Evolutionary conservation across 1,140 invertebrate genomes (phyloP), one percentile per base, ranked within the genome.

Genomic region (Atta cephalotes): DNA sequence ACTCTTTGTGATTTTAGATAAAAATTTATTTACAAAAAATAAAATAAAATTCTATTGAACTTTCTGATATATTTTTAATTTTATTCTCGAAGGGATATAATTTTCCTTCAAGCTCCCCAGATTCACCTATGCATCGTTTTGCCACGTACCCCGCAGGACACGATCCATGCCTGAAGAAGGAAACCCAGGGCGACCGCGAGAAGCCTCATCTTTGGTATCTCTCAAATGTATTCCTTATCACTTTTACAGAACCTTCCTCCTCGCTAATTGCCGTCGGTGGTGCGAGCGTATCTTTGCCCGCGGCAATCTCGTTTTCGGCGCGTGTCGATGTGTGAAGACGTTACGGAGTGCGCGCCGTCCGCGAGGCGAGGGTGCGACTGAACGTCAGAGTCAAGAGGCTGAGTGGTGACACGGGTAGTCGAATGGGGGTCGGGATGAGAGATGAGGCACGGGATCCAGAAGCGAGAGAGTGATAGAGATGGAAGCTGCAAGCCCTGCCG

Each of bases 111-210:
- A 68, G 14, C 6, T 6, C 16, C 51, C 21, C 16, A 51, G 25
- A 16, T 71, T n/a, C 31, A 25, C 5, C 12, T 56, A 21, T 28
- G 51, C 35, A 25, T 35, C 4, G 0, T 12, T 39, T 63, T 14
- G n/a, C 6, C 76, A 90, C 89, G 14, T 90, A 91, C 89, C 89
- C 89, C 89, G 39, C 86, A 90, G 62, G n/a, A 74, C 63, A 90
- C 89, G n/a, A 63, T 21, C 31, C 65, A 31, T 21, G 51, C 63
- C 4, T 88, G 81, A 53, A 90, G 53, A n/a, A 82, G 85, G 66
- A 84, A 16, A 51, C 58, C n/a, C 31, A 86, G 35, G 2, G 62
- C 3, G n/a, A 88, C 4, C 65, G 56, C 49, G 49, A 85, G 60
- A 1, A 84, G 51, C 45, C 35, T 86, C 89, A 91, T 91, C 58